A percentile compares a stretch with the other conserved stretches of the same genome.
Conservation (phyloP, 2,113 vertebrate species). For the Caretta caretta region DNA sequence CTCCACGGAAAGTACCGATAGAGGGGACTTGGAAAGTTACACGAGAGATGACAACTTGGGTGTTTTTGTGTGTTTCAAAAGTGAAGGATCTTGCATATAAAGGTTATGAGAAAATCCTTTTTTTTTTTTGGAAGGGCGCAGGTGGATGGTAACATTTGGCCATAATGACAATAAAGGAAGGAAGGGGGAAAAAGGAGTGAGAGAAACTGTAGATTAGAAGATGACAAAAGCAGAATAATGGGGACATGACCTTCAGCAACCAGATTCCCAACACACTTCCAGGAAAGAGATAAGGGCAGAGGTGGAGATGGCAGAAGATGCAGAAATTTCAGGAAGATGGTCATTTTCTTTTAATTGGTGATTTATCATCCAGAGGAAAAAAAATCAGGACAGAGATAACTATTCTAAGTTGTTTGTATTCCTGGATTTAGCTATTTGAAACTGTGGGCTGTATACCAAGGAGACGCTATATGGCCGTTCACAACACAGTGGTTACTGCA, state of each 20-base stretch:
- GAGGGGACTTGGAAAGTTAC: neutral
- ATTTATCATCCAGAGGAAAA: neutral
- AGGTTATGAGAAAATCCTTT: rapidly evolving
- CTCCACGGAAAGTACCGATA: neutral
- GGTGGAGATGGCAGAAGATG: neutral
- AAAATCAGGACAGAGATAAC: neutral
- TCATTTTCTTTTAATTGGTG: rapidly evolving
- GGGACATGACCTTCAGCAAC: neutral
- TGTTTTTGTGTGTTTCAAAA: constrained; percentile 6
- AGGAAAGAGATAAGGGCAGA: neutral
- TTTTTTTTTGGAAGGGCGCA: neutral
- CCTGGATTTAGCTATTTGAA: constrained; percentile 16
- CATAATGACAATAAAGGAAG: neutral
- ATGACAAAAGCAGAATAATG: neutral
- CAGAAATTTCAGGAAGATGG: neutral
- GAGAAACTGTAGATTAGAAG: neutral
- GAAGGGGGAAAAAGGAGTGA: neutral
- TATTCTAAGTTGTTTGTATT: neutral
- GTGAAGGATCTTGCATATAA: neutral
- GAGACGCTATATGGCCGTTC: neutral
- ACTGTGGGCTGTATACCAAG: neutral
- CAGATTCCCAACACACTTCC: neutral
- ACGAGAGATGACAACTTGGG: neutral
- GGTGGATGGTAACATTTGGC: neutral
- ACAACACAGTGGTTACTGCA: neutral